Conservation (phyloP, 64 coral and sea anemone genomes). For the Porites australiensis region DNA sequence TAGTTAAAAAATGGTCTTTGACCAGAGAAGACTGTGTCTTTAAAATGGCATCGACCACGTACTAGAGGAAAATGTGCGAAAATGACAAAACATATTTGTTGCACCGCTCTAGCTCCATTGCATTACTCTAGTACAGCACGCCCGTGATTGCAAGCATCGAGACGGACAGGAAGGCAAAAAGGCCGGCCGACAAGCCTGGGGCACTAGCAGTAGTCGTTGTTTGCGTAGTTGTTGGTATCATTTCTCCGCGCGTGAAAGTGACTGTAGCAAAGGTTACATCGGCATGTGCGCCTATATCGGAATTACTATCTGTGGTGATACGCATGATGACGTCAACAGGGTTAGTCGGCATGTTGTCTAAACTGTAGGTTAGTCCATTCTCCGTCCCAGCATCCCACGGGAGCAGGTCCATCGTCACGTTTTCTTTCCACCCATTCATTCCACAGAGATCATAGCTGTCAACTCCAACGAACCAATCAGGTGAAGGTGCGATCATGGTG, state of each 20-base stretch:
- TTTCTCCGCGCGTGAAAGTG: not conserved
- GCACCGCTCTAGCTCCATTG: too few species aligned
- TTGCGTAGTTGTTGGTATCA: too few species aligned
- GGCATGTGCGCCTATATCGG: not conserved
- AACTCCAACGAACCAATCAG: constrained; percentile 77
- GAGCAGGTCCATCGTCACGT: not conserved
- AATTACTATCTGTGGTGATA: constrained; percentile 19
- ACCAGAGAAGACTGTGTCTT: too few species aligned
- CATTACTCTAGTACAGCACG: not conserved
- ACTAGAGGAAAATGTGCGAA: too few species aligned
- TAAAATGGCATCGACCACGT: too few species aligned
- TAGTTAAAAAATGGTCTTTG: too few species aligned
- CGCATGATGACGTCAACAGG: constrained; percentile 22
- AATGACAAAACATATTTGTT: too few species aligned
- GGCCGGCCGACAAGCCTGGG: not conserved
- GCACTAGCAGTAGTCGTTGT: not conserved
- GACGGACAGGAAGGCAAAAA: not conserved
- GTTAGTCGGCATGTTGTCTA: not conserved
- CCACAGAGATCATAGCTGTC: constrained; percentile 50
- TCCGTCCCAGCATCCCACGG: constrained; percentile 68
- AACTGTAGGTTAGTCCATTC: not conserved
- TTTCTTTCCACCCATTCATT: constrained; percentile 35
- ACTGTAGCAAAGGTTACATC: constrained; percentile 30
- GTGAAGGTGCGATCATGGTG: constrained; percentile 65
- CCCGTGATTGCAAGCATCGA: not conserved